Base-by-base conservation (phyloP, 2,113 vertebrate genomes). In the Tinamus guttatus region DNA sequence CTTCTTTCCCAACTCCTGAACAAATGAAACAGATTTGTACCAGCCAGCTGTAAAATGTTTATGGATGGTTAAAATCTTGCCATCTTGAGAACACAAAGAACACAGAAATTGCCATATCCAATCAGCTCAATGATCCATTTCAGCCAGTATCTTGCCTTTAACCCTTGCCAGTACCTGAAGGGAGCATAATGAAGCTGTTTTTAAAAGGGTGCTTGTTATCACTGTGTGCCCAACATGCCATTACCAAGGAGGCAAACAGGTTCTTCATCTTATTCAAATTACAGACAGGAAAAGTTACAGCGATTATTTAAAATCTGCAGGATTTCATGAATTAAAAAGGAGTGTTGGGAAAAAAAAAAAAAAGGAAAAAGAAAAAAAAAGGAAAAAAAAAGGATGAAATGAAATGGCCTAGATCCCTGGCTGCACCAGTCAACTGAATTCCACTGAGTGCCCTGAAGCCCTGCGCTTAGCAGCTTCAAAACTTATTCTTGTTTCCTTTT, bases 51-150 rank as follows among this genome's bases (percentile, higher is more conserved):
- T 85, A 89, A 97, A 94, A 88, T 78, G 67, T 95, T 95, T 92
- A 59, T 63, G 86, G 74, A 69, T 91, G 56, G 60, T 93, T 96
- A 96, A 97, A 97, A 95, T 40, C 59, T 49, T 82, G 49, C 67
- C 0, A 1, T 59, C 71, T 75, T 89, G 81, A 89, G 82, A 96
- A 59, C 3, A 17, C 56, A 82, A 76, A 70, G 94, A 94, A 81
- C 32, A 22, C 45, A 91, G 67, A 67, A 59, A 94, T 88, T 97
- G 95, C 95, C 91, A 80, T 82, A 80, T 94, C 90, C 89, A 85
- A 95, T 96, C 91, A 96, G 85, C 52, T 82, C 81, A 63, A 4
- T 85, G 90, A 94, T 94, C 81, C 94, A 83, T 94, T 94, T 93
- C 88, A 49, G 30, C 51, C 60, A 38, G 77, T 73, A 28, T 69